phyloP scores from a whole-genome alignment of 2,888 invertebrate genomes.

The Platynereis dumerilii region DNA sequence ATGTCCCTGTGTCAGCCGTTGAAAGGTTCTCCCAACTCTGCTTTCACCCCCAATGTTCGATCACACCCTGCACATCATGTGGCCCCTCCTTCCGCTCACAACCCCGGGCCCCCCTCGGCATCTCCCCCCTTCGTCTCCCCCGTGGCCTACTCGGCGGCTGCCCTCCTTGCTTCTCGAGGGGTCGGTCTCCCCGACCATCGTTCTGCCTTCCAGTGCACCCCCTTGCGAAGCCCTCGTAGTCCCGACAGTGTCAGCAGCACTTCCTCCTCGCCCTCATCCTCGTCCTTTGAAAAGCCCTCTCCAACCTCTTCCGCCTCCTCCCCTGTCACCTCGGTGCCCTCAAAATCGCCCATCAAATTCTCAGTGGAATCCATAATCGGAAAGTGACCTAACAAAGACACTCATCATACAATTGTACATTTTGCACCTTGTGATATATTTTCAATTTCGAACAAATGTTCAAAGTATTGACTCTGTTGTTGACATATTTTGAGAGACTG shows the following conservation, averaged over 20 bases:
- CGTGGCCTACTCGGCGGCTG: conserved; percentile 7
- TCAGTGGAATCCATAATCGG: conserved; percentile 34
- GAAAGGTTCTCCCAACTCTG: not conserved
- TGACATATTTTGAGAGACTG: too few relatives aligned
- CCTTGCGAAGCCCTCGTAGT: not conserved
- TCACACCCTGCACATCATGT: not conserved
- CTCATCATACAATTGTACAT: too few relatives aligned
- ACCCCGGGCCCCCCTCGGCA: not conserved
- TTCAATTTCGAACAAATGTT: too few relatives aligned
- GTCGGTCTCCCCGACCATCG: not conserved
- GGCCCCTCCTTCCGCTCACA: not conserved
- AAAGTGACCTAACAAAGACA: conserved; percentile 18
- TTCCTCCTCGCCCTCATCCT: conserved; percentile 12
- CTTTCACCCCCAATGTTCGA: not conserved
- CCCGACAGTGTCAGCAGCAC: conserved; percentile 4
- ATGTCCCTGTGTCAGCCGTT: not conserved
- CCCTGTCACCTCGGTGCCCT: not conserved
- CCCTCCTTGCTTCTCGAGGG: conserved; percentile 4
- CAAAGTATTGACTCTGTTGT: too few relatives aligned
- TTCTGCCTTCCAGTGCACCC: conserved; percentile 28
- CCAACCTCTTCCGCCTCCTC: not conserved
- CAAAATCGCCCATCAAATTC: conserved; percentile 30
- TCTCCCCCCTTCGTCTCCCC: not conserved
- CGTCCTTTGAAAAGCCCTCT: not conserved
- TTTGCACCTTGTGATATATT: too few relatives aligned